A percentile compares a stretch with the other conserved stretches of the same genome.
Conservation (phyloP, 1,140 invertebrate species). For the Eurytemora carolleeae region DNA sequence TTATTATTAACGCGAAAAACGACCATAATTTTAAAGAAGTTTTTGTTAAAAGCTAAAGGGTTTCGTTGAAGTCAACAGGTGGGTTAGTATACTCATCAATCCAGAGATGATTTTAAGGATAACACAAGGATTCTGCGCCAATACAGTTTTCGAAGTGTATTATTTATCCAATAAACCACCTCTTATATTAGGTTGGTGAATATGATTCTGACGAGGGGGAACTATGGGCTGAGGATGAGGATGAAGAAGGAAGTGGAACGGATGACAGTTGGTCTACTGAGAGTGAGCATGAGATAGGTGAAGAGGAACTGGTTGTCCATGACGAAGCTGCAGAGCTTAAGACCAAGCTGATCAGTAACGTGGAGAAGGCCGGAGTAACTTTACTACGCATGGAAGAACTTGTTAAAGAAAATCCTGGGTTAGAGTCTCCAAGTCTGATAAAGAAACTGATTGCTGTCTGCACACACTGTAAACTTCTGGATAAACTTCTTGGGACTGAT, state of each 20-base stretch:
- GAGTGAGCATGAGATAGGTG: slow-evolving; percentile 3
- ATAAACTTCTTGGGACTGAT: slow-evolving; percentile 56
- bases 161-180: neutral
- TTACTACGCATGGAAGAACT: slow-evolving; percentile 51
- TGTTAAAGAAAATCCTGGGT: slow-evolving; percentile 41
- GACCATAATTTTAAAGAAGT: too few species aligned
- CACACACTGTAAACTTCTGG: slow-evolving; percentile 60
- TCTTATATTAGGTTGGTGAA: slow-evolving; percentile 42
- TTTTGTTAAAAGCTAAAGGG: too few species aligned
- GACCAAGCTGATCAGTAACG: slow-evolving; percentile 45
- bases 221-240: slow-evolving; percentile 36
- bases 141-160: slow-evolving; percentile 2
- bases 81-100: neutral
- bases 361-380: slow-evolving; percentile 47
- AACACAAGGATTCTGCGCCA: neutral
- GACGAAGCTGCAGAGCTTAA: too few species aligned
- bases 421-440: slow-evolving; percentile 52
- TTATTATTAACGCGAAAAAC: too few species aligned
- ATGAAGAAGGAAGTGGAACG: slow-evolving; percentile 17
- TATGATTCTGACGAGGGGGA: slow-evolving; percentile 57
- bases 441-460: slow-evolving; percentile 55
- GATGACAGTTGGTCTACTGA: slow-evolving; percentile 38
- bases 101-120: neutral
- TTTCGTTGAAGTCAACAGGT: too few species aligned
- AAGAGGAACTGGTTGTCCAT: slow-evolving; percentile 25